phyloP scores from a whole-genome alignment of 2,888 invertebrate species.

The Apodemia duryi region DNA sequence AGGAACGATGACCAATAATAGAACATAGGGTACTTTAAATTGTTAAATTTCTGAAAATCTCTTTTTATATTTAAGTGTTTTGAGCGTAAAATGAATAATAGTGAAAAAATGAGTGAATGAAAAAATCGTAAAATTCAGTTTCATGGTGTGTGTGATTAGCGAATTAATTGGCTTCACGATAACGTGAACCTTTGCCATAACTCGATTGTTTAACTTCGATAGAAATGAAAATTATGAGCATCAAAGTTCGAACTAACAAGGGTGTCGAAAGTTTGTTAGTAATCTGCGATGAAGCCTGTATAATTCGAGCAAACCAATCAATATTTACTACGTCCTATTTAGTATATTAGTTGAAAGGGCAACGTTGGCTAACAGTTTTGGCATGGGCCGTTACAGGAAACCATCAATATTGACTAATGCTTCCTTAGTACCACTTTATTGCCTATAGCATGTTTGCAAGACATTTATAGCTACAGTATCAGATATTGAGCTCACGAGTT shows the following conservation, averaged over 20 bases:
- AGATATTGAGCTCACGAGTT: slow-evolving; percentile 2
- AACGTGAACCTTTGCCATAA: too few species aligned
- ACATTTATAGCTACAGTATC: slow-evolving; percentile 16
- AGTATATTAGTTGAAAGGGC: slow-evolving; percentile 13
- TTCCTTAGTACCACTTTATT: slow-evolving; percentile 41
- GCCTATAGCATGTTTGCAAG: slow-evolving; percentile 14
- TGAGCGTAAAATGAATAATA: too few species aligned
- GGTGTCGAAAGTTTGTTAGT: neutral
- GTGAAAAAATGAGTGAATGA: too few species aligned
- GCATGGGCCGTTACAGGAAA: slow-evolving; percentile 53
- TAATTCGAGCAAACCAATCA: neutral
- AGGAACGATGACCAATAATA: too few species aligned
- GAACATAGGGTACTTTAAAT: too few species aligned
- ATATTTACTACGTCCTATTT: slow-evolving; percentile 10
- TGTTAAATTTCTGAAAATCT: too few species aligned
- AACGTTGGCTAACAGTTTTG: slow-evolving; percentile 31
- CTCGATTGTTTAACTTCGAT: too few species aligned
- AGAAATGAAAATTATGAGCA: too few species aligned
- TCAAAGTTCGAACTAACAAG: neutral
- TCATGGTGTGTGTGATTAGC: too few species aligned
- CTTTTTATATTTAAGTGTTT: too few species aligned
- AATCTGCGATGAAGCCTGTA: neutral
- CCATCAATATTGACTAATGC: slow-evolving; percentile 68
- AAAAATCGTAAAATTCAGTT: too few species aligned
- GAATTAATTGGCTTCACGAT: too few species aligned